Conservation (phyloP, 2,113 vertebrate genomes). For the Urocolius indicus region DNA sequence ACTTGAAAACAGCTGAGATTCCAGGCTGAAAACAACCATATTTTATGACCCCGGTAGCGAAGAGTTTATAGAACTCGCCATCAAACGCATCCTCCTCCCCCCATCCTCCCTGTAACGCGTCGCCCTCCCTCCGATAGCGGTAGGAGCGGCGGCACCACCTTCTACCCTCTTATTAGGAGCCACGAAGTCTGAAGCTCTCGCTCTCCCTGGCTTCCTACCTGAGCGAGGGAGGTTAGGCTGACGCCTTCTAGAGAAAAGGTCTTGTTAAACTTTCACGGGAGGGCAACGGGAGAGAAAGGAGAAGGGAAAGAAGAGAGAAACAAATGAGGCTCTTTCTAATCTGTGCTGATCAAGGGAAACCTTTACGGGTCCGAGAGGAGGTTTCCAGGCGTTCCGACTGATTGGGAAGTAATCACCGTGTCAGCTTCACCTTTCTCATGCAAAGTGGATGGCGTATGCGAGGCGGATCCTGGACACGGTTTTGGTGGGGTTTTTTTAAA, state of each 20-base stretch:
- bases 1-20: constrained; percentile 38
- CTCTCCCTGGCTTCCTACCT: constrained; percentile 48
- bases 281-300: neutral
- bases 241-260: neutral
- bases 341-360: constrained; percentile 71
- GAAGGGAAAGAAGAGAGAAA: constrained; percentile 52
- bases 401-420: constrained; percentile 89
- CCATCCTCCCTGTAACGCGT: constrained; percentile 19
- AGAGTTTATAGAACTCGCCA: constrained; percentile 54
- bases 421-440: constrained; percentile 93
- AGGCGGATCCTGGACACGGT: constrained; percentile 88
- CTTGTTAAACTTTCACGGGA: constrained; percentile 48
- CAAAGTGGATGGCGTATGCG: constrained; percentile 87
- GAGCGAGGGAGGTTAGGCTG: constrained; percentile 12
- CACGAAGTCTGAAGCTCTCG: neutral
- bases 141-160: constrained; percentile 37
- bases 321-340: constrained; percentile 65
- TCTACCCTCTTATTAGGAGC: neutral
- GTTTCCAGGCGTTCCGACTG: constrained; percentile 84
- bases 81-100: constrained; percentile 67
- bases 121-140: neutral
- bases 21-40: constrained; percentile 2
- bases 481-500: neutral
- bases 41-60: constrained; percentile 58
- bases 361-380: constrained; percentile 74